phyloP scores from a whole-genome alignment of 2,113 vertebrate species.

The Turnix velox region DNA sequence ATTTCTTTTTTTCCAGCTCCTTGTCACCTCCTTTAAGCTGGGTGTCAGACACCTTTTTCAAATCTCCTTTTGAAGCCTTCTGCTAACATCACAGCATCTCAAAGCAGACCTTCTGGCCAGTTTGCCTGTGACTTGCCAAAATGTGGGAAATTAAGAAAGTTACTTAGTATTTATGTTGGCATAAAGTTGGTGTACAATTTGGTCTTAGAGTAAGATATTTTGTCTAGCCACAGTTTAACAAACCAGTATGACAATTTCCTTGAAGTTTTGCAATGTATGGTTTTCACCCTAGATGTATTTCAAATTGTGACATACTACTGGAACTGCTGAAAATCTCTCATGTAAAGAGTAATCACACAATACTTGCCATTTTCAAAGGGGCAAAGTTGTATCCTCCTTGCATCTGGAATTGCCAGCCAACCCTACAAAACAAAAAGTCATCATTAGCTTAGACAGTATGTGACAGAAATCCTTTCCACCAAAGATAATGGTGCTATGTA shows the following conservation, averaged over 20 bases:
- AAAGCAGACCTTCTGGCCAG: background rate
- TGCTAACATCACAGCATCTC: background rate
- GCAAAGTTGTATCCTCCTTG: slow-evolving; percentile 81
- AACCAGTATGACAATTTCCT: background rate
- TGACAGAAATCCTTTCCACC: background rate
- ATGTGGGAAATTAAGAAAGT: background rate
- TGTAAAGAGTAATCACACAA: background rate
- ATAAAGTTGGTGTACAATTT: background rate
- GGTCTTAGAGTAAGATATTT: background rate
- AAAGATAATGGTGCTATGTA: background rate
- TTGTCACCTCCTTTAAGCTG: background rate
- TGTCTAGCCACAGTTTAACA: background rate
- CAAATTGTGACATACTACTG: background rate
- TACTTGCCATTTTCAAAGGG: slow-evolving; percentile 86
- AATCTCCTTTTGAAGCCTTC: background rate
- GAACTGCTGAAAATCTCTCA: background rate
- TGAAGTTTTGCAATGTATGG: background rate
- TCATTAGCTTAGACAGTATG: background rate
- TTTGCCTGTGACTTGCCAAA: background rate
- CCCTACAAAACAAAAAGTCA: slow-evolving; percentile 66
- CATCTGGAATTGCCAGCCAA: slow-evolving; percentile 81
- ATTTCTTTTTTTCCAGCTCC: background rate
- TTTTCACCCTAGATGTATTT: background rate
- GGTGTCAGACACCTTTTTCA: background rate
- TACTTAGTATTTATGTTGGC: background rate